phyloP scores from a whole-genome alignment of 2,888 invertebrate genomes.

The Drosophila monieri region DNA sequence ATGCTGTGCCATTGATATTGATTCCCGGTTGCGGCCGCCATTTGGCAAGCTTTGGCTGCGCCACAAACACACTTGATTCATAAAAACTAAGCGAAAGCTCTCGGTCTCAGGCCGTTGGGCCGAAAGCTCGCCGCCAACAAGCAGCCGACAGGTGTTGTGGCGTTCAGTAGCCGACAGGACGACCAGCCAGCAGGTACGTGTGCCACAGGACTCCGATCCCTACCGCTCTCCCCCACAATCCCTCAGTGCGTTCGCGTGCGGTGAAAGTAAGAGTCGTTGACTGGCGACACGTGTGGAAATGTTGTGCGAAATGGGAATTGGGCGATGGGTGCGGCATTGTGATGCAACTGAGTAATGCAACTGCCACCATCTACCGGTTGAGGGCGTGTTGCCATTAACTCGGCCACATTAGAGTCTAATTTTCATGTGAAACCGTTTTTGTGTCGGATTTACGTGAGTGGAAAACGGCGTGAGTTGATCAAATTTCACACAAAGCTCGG shows the following conservation, averaged over 20 bases:
- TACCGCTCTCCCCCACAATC: not conserved
- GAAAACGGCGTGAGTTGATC: constrained; percentile 5
- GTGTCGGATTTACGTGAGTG: not conserved
- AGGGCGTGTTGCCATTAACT: constrained; percentile 27
- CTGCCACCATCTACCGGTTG: constrained; percentile 14
- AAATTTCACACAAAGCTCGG: constrained; percentile 7
- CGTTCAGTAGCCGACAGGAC: constrained; percentile 71
- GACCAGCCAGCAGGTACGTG: constrained; percentile 67
- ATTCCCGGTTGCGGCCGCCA: constrained; percentile 44
- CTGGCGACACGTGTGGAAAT: constrained; percentile 13
- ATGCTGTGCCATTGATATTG: constrained; percentile 43
- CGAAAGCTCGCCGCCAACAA: constrained; percentile 50
- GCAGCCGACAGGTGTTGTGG: constrained; percentile 75
- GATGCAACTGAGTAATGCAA: constrained; percentile 14
- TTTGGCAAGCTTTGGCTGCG: constrained; percentile 49
- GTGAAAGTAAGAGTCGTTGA: constrained; percentile 32
- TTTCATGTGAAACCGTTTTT: not conserved
- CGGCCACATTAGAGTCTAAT: constrained; percentile 1
- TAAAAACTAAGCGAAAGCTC: constrained; percentile 24
- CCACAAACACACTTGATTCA: constrained; percentile 67
- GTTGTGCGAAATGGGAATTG: not conserved
- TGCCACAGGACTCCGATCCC: constrained; percentile 1
- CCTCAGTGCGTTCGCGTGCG: constrained; percentile 9
- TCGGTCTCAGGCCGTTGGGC: not conserved
- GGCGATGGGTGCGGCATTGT: constrained; percentile 16